Evolutionary conservation across 2,797 vertebrate genomes (phyloP), one percentile per base, ranked within the genome.

Genomic region (Acrossocheilus wenchowensis): DNA sequence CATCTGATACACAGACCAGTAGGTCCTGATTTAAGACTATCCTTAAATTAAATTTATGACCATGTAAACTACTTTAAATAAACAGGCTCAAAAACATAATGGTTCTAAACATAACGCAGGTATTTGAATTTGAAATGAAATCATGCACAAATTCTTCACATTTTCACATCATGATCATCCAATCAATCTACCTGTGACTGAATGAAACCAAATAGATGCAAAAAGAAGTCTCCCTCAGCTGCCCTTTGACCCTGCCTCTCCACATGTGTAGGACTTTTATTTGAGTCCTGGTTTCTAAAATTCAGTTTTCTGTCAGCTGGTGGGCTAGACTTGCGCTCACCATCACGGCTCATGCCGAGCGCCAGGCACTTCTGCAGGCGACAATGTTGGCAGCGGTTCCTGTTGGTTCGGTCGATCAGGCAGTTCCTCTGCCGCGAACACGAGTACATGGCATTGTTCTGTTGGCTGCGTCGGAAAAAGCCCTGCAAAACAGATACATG

Each of bases 351-450:
- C 97, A 98, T 98, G 93, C 97, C 97, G 88, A 98, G 91, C 0
- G 97, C 95, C 93, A 98, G 92, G 93, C 97, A 98, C 92, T 98
- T 98, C 94, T 98, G 97, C 85, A 98, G 94, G 36, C 97, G 96
- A 92, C 97, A 98, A 92, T 98, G 97, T 90, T 98, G 97, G 93
- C 97, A 98, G 90, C 97, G 97, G 93, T 98, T 98, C 2, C 97
- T 96, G 92, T 97, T 98, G 82, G 97, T 97, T 87, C 97, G 94
- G 94, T 98, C 97, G 17, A 98, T 98, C 89, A 97, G 94, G 89
- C 97, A 98, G 93, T 97, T 98, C 93, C 97, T 95, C 94, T 97
- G 97, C 83, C 97, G 95, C 14, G 97, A 97, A 91, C 97, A 98
- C 0, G 97, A 98, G 91, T 98, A 98, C 93, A 96, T 96, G 90